A percentile compares a stretch with the other conserved stretches of the same genome.
phyloP scores from a whole-genome alignment of 2,797 vertebrate species.

The Danio aesculapii region DNA sequence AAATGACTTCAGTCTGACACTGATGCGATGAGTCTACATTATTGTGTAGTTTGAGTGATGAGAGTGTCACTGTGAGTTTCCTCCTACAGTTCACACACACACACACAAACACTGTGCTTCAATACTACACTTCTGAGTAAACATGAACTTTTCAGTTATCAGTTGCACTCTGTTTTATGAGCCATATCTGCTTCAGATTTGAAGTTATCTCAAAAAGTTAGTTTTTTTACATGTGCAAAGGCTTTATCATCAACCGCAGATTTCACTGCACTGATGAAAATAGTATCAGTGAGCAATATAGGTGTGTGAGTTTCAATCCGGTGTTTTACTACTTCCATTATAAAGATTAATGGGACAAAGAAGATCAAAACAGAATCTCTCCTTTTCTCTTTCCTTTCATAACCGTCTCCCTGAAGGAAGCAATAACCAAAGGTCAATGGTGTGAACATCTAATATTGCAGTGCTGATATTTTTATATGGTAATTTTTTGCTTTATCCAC shows the following conservation, averaged over 20 bases:
- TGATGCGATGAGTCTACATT: conserved; percentile 13
- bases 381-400: conserved; percentile 30
- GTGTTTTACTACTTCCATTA: conserved; percentile 3
- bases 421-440: conserved; percentile 25
- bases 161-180: conserved; percentile 23
- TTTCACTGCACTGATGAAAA: conserved; percentile 6
- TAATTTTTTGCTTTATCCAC: conserved; percentile 7
- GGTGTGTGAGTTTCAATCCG: background rate
- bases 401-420: conserved; percentile 19
- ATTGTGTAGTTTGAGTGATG: conserved; percentile 30
- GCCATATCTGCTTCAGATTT: conserved; percentile 25
- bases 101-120: background rate
- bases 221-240: background rate
- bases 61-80: background rate
- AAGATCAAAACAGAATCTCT: conserved; percentile 30
- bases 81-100: background rate
- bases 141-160: conserved; percentile 31
- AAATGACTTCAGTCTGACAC: conserved; percentile 32
- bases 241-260: conserved; percentile 24
- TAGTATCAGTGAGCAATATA: background rate
- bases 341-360: background rate
- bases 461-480: conserved; percentile 24
- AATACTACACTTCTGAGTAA: conserved; percentile 5
- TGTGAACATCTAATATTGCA: conserved; percentile 27
- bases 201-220: conserved; percentile 18